Base-by-base conservation (phyloP, 2,888 invertebrate species). In the Leptarthrus brevirostris region DNA sequence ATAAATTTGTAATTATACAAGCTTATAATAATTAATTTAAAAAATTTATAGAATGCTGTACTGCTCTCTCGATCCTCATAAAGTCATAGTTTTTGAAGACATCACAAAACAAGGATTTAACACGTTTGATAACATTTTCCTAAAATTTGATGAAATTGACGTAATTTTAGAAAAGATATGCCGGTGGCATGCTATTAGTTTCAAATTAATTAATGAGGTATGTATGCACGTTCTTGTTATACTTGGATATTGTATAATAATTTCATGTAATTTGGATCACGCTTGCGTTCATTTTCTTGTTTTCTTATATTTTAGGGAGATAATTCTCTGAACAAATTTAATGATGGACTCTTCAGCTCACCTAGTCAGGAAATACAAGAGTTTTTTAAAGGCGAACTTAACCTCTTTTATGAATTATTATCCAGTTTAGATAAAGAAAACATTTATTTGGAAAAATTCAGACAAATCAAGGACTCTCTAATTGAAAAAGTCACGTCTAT, bases 11-110 rank as follows among this genome's bases (percentile, higher is more conserved):
- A 6, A 34, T 22, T 52, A 47, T n/a, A 44, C 3, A 49, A 52
- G 18, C 22, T 1, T 82, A 84, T 75, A 82, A 87, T 64, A 82
- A 83, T 74, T 76, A 80, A 40, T 87, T 87, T 40, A 81, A 87
- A 12, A n/a, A n/a, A n/a, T 71, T 49, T 54, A 2, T 52, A 77
- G 77, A 22, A 73, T 75, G 36, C 36, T 77, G 0, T 76, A 75
- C 52, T 44, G 52, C 24, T 24, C 76, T 1, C 56, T 71, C 22
- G 44, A 76, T 6, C 78, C 78, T 2, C 71, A 77, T 77, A 36
- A 20, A 18, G 16, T 16, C 8, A 49, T 49, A 20, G 49, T 49
- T 8, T 20, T 49, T 49, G 49, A 49, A 49, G 49, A 49, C 20
- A 49, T 49, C 2, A 6, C 5, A 18, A 49, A 20, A 49, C 49